Evolutionary conservation across 2,888 invertebrate species (phyloP).

Genomic region (Graphium colonna): DNA sequence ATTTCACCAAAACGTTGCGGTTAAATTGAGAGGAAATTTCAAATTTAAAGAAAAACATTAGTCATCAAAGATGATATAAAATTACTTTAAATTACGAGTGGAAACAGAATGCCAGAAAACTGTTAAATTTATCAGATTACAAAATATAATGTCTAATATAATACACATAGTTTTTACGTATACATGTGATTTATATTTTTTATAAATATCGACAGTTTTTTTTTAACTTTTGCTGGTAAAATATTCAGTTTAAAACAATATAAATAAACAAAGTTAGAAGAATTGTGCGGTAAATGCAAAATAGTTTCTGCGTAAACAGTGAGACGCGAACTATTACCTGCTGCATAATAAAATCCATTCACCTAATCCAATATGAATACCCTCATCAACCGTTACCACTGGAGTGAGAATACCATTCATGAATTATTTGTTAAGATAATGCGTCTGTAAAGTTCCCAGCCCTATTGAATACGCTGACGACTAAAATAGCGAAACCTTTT

Average conservation of each 20-base stretch:
- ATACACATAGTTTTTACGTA: too few species aligned
- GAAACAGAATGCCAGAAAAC: too few species aligned
- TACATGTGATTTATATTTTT: background rate
- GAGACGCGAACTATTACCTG: background rate
- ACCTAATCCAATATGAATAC: conserved; percentile 6
- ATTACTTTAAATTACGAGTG: too few species aligned
- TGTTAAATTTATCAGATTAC: too few species aligned
- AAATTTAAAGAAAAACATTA: background rate
- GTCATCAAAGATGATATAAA: background rate
- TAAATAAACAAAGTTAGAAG: background rate
- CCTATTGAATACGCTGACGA: too few species aligned
- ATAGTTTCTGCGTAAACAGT: background rate
- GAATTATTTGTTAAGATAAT: conserved; percentile 2
- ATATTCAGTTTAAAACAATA: background rate
- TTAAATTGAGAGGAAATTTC: background rate
- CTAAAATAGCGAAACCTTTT: too few species aligned
- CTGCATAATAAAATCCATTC: conserved; percentile 8
- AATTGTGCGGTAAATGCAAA: background rate
- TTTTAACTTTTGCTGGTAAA: background rate
- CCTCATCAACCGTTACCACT: conserved; percentile 1
- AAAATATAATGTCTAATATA: too few species aligned
- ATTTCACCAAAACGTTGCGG: conserved; percentile 8
- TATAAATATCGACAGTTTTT: too few species aligned
- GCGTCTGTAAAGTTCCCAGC: background rate
- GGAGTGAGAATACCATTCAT: conserved; percentile 10